Base-by-base conservation (phyloP, 2,113 vertebrate genomes). In the Chloropsis hardwickii region DNA sequence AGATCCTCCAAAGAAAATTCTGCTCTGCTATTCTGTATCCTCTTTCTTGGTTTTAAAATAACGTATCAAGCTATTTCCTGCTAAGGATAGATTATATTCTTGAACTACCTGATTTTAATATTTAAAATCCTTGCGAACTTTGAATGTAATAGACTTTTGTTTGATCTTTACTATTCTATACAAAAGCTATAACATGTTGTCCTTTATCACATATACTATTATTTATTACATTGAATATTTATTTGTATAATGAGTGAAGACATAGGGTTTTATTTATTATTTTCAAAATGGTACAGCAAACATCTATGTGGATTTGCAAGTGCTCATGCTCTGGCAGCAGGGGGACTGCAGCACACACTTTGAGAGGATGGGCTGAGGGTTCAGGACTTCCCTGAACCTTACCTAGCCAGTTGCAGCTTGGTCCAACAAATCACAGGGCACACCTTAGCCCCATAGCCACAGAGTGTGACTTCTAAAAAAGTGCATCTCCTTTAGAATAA, bases 281-380 rank as follows among this genome's bases (percentile, higher is more conserved):
- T 90, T 85, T 67, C 16, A 54, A 29, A 71, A 39, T 31, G 3
- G 10, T 9, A 12, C 7, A 17, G 7, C 51, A 53, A 74, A 58
- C 25, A 2, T 50, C 35, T 60, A 3, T 28, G 12, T 15, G 35
- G 3, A 2, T 39, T 81, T 60, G 9, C 15, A 72, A 44, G 5
- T 37, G 20, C 35, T 19, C 35, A 11, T 39, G 14, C 2, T 10
- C 19, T 58, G 51, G 31, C 10, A 29, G 4, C 1, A 5, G 6
- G 5, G 3, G 6, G 2, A 6, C 2, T 57, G 14, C 8, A 9
- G 27, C 5, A 3, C 1, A 5, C 4, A 11, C 4, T 31, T 39
- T 47, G 8, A 47, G 47, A 62, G 15, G 16, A n/a, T 9, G 45
- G 28, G 16, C 12, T 33, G 0, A 1, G n/a, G 2, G n/a, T n/a